Base-by-base conservation (phyloP, 2,888 invertebrate genomes). In the Drosophila meridiana region DNA sequence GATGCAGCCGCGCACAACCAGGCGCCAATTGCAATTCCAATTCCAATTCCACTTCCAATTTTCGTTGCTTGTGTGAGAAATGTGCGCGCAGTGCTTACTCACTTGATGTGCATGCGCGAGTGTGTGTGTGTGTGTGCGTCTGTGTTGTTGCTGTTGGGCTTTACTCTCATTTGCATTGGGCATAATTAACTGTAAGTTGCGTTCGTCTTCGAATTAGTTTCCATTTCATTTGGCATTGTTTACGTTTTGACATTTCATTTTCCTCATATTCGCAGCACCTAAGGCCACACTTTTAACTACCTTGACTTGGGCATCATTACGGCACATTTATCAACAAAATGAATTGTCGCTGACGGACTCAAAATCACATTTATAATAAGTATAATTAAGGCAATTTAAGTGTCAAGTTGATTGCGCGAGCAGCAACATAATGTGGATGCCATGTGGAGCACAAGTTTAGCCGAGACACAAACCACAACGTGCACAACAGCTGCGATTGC, bases 71-170 rank as follows among this genome's bases (percentile, higher is more conserved):
- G 48, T 68, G 65, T 61, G 45, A 52, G 45, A 52, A 71, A 67
- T 65, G 62, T 73, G 78, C 79, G 69, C 76, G 40, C 56, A 28
- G 53, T 38, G 76, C 76, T 79, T 78, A 78, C 62, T 66, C 76
- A 73, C 53, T 73, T 63, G 32, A 48, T 55, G 32, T 43, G 11
- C 40, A 26, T 52, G 45, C 11, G 8, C 11, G 52, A 40, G 13
- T 28, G 26, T 30, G 26, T 58, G 43, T 52, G n/a, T 45, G 6
- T 43, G 14, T 59, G 11, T n/a, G 0, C n/a, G 42, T 30, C 28
- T 42, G 42, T 11, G 36, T 38, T 48, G 26, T 60, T 59, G 63
- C 40, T 42, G 57, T 61, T 30, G 40, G 57, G 43, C 47, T 56
- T 66, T 67, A 58, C 59, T 60, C 73, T 59, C 60, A 73, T 79